Base-by-base conservation (phyloP, 1,140 invertebrate species). In the Leptestheria dahalacensis region DNA sequence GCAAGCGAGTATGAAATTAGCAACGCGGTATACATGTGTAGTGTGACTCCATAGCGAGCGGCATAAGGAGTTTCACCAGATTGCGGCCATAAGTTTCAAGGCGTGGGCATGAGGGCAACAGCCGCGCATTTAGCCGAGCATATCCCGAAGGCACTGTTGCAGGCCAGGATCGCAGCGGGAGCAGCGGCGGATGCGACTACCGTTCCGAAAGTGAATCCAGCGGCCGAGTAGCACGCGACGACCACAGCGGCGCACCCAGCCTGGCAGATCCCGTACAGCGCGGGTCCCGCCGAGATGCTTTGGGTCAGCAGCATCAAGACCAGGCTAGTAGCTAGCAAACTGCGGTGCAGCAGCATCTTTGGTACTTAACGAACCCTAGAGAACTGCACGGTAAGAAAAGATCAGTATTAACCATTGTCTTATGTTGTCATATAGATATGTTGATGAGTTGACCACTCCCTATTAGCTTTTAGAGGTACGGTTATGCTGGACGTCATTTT, bases 171-270 rank as follows among this genome's bases (percentile, higher is more conserved):
- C 3, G 62, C 62, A 12, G 61, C 54, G 47, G 61, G 54, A 12
- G 41, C 48, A n/a, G 41, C 62, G n/a, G 51, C 62, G 1, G 60
- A 52, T 46, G 62, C 62, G 10, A 60, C 61, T 11, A 63, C 62
- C 0, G 62, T 63, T 1, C 62, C 62, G 50, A 63, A 63, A 1
- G 41, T 47, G 26, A 53, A 59, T 18, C 62, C 62, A 18, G 61
- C 61, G 4, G 54, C 61, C n/a, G 61, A 23, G 50, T 63, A 63
- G 57, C 62, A 63, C 15, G 61, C 62, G 1, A 63, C 62, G 1
- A 58, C 62, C 4, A 63, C 61, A 55, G 62, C 62, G 23, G 60
- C 54, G 49, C 61, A 63, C 6, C 62, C 62, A 2, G 61, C 60
- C 15, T 63, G 28, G 20, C 62, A 63, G 48, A 63, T 59, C 18